A percentile compares a stretch with the other conserved stretches of the same genome.
phyloP scores from a whole-genome alignment of 2,113 vertebrate genomes.

The Meriones unguiculatus region DNA sequence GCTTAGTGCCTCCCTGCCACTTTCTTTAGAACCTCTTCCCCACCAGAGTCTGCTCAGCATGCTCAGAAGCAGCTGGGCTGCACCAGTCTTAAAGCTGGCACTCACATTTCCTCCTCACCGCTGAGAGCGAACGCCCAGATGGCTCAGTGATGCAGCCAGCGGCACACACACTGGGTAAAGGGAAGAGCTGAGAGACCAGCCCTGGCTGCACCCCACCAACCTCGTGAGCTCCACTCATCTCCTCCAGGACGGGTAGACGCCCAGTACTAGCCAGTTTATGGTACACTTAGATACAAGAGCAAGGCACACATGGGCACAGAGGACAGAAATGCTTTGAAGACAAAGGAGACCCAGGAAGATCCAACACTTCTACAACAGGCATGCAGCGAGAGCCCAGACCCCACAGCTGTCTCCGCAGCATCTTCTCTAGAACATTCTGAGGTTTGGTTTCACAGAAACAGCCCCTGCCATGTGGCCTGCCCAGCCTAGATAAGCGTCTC shows the following conservation, averaged over 20 bases:
- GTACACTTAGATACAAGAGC: too few species aligned
- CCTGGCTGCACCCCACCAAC: background rate
- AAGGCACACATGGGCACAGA: accelerated
- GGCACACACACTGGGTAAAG: background rate
- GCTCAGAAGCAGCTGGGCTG: background rate
- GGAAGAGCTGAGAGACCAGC: background rate
- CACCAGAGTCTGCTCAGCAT: too few species aligned
- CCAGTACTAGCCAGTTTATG: background rate
- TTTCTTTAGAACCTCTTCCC: too few species aligned
- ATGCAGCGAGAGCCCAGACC: background rate
- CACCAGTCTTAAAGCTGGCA: background rate
- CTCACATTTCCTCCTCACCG: background rate
- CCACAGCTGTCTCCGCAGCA: too few species aligned
- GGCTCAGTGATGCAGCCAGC: background rate
- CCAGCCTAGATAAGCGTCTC: constrained; percentile 68
- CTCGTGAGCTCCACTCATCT: background rate
- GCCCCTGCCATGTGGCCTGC: constrained; percentile 62
- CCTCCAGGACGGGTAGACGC: background rate
- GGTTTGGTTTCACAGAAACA: constrained; percentile 72
- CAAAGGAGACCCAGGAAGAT: background rate
- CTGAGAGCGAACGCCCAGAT: background rate
- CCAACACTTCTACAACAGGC: accelerated
- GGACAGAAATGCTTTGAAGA: background rate
- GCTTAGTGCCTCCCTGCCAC: too few species aligned
- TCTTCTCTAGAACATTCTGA: constrained; percentile 64